A percentile compares a stretch with the other conserved stretches of the same genome.
Conservation (phyloP, 2,113 vertebrate genomes). For the Thamnaconus septentrionalis region DNA sequence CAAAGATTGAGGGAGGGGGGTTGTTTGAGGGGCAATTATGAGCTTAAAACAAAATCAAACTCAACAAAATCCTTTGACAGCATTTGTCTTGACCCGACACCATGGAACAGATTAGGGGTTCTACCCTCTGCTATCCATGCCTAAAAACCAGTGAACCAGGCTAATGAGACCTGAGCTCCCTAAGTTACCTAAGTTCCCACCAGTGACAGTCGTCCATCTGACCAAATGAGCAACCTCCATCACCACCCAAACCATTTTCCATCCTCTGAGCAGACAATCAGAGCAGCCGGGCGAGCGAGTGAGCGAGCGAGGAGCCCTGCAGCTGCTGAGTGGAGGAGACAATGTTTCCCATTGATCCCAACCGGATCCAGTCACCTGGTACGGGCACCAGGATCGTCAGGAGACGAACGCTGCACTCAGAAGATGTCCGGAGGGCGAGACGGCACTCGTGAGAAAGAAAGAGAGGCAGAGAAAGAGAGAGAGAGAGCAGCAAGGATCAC, state of each 20-base stretch:
- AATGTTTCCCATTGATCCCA: conserved; percentile 52
- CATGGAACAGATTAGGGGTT: conserved; percentile 36
- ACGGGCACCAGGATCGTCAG: conserved; percentile 31
- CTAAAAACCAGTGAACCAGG: conserved; percentile 37
- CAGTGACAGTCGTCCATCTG: too few species aligned
- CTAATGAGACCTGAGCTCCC: conserved; percentile 31
- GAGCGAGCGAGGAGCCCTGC: not conserved
- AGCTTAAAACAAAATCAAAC: too few species aligned
- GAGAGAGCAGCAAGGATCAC: conserved; percentile 43
- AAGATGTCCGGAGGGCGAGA: conserved; percentile 21
- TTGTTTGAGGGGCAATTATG: too few species aligned
- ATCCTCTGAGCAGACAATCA: not conserved
- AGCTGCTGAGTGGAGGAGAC: conserved; percentile 51
- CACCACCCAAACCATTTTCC: conserved; percentile 9
- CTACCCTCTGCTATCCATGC: conserved; percentile 24
- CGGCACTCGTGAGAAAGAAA: conserved; percentile 8
- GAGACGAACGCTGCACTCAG: conserved; percentile 18
- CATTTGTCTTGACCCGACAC: conserved; percentile 20
- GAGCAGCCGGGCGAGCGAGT: not conserved
- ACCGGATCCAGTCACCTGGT: conserved; percentile 58
- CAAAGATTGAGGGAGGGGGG: too few species aligned
- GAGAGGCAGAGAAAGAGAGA: not conserved
- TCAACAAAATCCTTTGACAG: too few species aligned
- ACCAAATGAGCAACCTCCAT: conserved; percentile 1
- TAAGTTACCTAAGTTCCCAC: conserved; percentile 28